Conservation (phyloP, 1,140 invertebrate genomes). For the Propsilocerus akamusi region DNA sequence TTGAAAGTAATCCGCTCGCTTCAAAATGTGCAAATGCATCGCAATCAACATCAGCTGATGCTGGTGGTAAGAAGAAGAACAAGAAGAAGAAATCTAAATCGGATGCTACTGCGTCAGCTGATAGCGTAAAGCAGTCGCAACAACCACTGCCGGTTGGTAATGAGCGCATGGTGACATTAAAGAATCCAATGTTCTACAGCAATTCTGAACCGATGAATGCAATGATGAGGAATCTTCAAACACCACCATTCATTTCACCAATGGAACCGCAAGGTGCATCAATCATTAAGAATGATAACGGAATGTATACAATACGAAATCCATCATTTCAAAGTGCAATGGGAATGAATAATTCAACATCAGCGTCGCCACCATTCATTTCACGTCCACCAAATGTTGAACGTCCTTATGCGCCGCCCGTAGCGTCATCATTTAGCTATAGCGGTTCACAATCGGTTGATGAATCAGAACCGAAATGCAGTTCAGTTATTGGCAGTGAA, state of each 20-base stretch:
- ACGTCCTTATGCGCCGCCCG: constrained; percentile 9
- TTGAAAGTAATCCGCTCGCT: constrained; percentile 10
- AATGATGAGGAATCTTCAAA: constrained; percentile 17
- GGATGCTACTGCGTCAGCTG: background rate
- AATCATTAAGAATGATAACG: constrained; percentile 49
- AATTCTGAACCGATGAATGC: constrained; percentile 18
- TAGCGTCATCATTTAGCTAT: constrained; percentile 18
- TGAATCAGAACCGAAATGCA: constrained; percentile 14
- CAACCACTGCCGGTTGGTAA: constrained; percentile 28
- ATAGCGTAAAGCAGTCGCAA: constrained; percentile 5
- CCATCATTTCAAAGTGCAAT: constrained; percentile 27
- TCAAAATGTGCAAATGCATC: constrained; percentile 8
- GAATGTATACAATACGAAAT: constrained; percentile 66
- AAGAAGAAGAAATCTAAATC: constrained; percentile 28
- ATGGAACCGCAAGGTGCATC: constrained; percentile 32
- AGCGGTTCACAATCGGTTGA: constrained; percentile 10
- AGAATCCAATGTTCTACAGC: constrained; percentile 49
- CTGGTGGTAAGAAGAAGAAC: constrained; percentile 30
- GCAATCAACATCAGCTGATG: constrained; percentile 7
- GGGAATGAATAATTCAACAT: constrained; percentile 17
- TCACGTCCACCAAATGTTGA: constrained; percentile 1
- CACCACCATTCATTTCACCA: constrained; percentile 10
- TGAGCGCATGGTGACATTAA: constrained; percentile 43
- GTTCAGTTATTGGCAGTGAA: constrained; percentile 23
- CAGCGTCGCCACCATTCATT: constrained; percentile 11